phyloP scores from a whole-genome alignment of 2,797 vertebrate genomes.

The Tapirus indicus region DNA sequence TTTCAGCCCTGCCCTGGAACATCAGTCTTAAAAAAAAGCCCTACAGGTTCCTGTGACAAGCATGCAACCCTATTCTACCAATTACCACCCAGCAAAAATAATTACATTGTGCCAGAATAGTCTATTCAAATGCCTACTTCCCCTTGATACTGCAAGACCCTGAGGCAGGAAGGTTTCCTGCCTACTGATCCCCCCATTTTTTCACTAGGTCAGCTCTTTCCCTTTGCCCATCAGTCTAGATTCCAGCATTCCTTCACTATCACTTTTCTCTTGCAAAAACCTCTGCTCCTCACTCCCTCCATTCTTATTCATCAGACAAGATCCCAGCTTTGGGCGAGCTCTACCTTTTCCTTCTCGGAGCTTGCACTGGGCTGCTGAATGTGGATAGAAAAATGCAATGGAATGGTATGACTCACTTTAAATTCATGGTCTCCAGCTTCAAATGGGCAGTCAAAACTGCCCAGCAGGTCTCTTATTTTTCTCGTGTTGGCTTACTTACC shows the following conservation, averaged over 20 bases:
- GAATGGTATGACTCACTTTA: conserved; percentile 40
- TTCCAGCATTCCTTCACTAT: not conserved
- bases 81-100: not conserved
- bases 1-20: not conserved
- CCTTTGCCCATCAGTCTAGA: not conserved
- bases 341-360: not conserved
- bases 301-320: not conserved
- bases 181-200: not conserved
- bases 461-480: conserved; percentile 63
- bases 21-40: not conserved
- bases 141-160: not conserved
- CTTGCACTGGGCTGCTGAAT: not conserved
- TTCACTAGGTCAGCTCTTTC: not conserved
- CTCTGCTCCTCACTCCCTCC: not conserved
- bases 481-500: conserved; percentile 54
- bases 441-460: conserved; percentile 50
- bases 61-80: not conserved
- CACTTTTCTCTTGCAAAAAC: not conserved
- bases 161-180: not conserved
- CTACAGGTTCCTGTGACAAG: not conserved
- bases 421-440: conserved; percentile 47
- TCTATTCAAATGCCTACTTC: not conserved
- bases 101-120: not conserved
- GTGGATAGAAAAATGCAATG: not conserved
- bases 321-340: not conserved